These are phyloP conservation scores for Alfaro cultratus DNA, from an alignment of 2,797 vertebrate species.

Conservation along the genomic window DNA sequence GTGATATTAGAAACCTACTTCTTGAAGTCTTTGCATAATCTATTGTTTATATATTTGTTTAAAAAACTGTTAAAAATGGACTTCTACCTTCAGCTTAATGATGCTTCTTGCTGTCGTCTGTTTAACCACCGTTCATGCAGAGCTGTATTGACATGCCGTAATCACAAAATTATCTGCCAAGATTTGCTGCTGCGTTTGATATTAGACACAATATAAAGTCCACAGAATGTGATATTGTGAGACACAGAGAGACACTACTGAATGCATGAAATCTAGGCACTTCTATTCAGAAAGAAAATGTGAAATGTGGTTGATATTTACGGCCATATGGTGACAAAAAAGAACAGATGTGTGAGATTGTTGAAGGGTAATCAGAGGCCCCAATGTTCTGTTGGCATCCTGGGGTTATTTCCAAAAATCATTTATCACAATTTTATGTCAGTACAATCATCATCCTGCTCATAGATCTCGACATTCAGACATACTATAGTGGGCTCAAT, in stretches of 20 bases:
- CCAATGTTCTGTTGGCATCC: slow-evolving; percentile 50
- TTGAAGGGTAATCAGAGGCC: slow-evolving; percentile 51
- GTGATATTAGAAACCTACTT: neutral
- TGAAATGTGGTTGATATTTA: slow-evolving; percentile 53
- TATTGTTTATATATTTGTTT: neutral
- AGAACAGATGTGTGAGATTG: slow-evolving; percentile 37
- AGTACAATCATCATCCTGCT: slow-evolving; percentile 37
- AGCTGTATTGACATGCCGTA: slow-evolving; percentile 47
- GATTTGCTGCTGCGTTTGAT: slow-evolving; percentile 41
- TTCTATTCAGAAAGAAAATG: slow-evolving; percentile 13
- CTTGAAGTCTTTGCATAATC: neutral
- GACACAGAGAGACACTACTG: slow-evolving; percentile 1
- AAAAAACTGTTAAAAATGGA: neutral
- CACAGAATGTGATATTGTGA: slow-evolving; percentile 26
- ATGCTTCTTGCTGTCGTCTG: neutral
- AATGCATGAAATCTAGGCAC: slow-evolving; percentile 31
- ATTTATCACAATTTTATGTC: slow-evolving; percentile 59
- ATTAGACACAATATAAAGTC: slow-evolving; percentile 7
- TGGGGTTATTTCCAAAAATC: slow-evolving; percentile 57
- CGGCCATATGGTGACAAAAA: slow-evolving; percentile 39
- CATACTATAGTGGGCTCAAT: slow-evolving; percentile 32
- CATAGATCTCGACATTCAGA: slow-evolving; percentile 43
- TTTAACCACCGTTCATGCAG: neutral
- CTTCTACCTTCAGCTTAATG: neutral
- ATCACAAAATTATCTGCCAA: slow-evolving; percentile 46